Evolutionary conservation across 2,113 vertebrate genomes (phyloP), one percentile per base, ranked within the genome.

Genomic region (Mungos mungo): DNA sequence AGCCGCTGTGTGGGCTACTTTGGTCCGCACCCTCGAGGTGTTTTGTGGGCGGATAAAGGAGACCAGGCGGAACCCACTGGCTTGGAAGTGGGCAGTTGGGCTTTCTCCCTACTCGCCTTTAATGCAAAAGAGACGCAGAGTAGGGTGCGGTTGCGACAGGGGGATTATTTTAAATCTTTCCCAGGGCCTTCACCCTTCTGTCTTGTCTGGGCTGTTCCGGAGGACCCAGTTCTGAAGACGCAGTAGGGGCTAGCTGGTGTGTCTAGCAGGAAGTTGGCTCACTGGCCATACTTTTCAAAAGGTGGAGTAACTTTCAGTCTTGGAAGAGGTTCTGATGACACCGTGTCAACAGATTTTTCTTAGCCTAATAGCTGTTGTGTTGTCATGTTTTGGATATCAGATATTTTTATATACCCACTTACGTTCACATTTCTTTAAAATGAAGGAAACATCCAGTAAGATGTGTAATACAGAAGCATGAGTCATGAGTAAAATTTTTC

Each of bases 401-500:
- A 2, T 88, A 29, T 77, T 35, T 80, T 86, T 79, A 85, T 79
- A 31, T 21, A 65, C 57, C 83, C 50, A 4, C n/a, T 57, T 94
- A 31, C 18, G 69, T 84, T 87, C 93, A 66, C 45, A 13, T 86
- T 89, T 95, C 76, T 88, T 94, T 69, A 63, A 82, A 85, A 57
- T 54, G 91, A 90, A 95, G 29, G 83, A 45, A 92, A 71, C 38
- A 10, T 69, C 45, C 82, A 25, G 52, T 86, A 68, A 63, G 79
- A 68, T 52, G 65, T 76, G 76, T 66, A 93, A 60, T 35, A 41
- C 81, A 77, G 87, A 95, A 89, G 66, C 57, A 33, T 96, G 97
- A 98, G 82, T 97, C 89, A 92, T 65, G 66, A 90, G 71, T 93
- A 90, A 96, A 66, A 69, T 79, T 41, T 45, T 65, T 66, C 65